Evolutionary conservation across 2,113 vertebrate species (phyloP).

Genomic region (Microtus ochrogaster): DNA sequence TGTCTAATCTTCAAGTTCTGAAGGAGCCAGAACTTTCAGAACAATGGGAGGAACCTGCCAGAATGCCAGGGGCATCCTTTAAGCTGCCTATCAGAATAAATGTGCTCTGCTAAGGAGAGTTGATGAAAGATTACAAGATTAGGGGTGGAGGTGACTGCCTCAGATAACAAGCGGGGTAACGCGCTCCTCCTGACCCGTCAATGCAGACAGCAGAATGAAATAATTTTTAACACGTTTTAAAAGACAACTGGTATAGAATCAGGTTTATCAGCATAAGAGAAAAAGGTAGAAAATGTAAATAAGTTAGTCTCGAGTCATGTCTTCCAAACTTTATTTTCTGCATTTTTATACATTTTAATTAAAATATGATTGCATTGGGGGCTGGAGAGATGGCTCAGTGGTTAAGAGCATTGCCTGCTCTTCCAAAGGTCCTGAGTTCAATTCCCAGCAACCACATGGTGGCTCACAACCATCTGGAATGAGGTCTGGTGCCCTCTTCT

Average conservation of each 20-base stretch:
- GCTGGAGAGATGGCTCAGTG: no score
- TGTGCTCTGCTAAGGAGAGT: not conserved
- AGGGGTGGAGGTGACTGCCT: not conserved
- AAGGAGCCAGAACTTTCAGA: constrained; percentile 46
- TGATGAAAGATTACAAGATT: constrained; percentile 47
- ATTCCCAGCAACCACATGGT: no score
- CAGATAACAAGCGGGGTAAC: not conserved
- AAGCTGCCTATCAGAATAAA: constrained; percentile 62
- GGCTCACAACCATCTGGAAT: no score
- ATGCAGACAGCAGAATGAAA: constrained; percentile 1
- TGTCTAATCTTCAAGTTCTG: constrained; percentile 26
- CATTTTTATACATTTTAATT: not conserved
- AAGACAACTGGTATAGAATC: not conserved
- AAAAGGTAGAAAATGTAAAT: not conserved
- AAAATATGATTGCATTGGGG: not conserved
- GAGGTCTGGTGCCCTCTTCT: no score
- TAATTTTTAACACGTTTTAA: not conserved
- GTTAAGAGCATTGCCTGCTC: no score
- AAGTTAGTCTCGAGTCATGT: not conserved
- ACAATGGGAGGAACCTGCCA: not conserved
- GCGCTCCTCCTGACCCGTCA: not conserved
- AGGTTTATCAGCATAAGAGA: not conserved
- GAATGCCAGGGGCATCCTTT: constrained; percentile 18
- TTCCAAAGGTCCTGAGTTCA: no score
- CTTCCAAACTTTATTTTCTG: not conserved